Base-by-base conservation (phyloP, 2,797 vertebrate species). In the Crenichthys baileyi region DNA sequence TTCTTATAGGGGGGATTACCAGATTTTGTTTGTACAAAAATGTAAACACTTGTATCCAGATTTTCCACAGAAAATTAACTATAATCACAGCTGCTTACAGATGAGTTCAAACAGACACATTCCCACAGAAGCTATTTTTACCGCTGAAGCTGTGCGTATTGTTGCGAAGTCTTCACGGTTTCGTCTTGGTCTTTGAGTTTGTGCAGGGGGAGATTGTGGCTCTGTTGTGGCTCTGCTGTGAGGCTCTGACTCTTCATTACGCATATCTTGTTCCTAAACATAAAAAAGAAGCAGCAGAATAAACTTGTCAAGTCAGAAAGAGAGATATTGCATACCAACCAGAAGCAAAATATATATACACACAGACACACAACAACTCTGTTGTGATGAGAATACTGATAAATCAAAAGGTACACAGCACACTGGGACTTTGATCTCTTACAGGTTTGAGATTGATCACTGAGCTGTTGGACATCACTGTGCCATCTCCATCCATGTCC, bases 161-260 rank as follows among this genome's bases (percentile, higher is more conserved):
- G 98, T 99, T 90, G 98, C 98, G 94, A 99, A 99, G 94, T 99
- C 98, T 95, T 99, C 98, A 79, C 98, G 95, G 91, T 99, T 99
- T 85, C 98, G 97, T 92, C 96, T 97, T 82, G 98, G 97, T 87
- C 97, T 96, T 82, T 97, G 97, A 6, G 97, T 96, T 87, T 98
- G 97, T 79, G 91, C 90, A 70, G 97, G 96, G 31, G 96, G 97
- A 79, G 97, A 97, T 83, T 98, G 97, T 36, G 96, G 95, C 90
- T 99, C 98, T 7, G 96, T 94, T 31, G 95, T 63, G 41, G 44
- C 95, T 86, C 96, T 94, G 70, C 92, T 95, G 86, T 96, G 96
- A 85, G 96, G 85, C 83, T 99, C 98, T 0, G 96, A 93, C 77
- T 97, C 97, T 87, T 98, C 96, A 82, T 95, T 95, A 77, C 96